Percentiles rank a stretch among this genome's conserved stretches.
phyloP scores from a whole-genome alignment of 2,888 invertebrate species.

The Coecobrya sp. region DNA sequence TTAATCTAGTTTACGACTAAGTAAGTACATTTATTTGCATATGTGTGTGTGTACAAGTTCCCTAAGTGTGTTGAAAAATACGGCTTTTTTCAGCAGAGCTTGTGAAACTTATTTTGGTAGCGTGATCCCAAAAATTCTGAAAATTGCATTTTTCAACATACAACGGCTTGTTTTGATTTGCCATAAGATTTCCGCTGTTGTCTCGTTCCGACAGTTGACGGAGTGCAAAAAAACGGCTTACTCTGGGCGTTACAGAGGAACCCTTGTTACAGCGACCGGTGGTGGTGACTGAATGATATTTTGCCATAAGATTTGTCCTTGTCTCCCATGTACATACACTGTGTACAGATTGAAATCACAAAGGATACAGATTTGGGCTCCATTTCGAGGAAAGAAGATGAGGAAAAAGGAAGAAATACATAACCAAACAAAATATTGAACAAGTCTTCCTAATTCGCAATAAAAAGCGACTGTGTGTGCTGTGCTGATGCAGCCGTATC shows the following conservation, averaged over 20 bases:
- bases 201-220: not conserved
- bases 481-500: not conserved
- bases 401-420: not conserved
- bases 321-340: not conserved
- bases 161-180: too few species aligned
- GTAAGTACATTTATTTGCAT: not conserved
- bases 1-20: not conserved
- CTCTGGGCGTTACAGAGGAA: not conserved
- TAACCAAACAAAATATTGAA: not conserved
- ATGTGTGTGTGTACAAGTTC: not conserved
- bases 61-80: not conserved
- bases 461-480: not conserved
- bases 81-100: too few species aligned
- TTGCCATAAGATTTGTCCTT: slow-evolving; percentile 31
- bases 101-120: too few species aligned
- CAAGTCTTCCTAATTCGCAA: not conserved
- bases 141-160: too few species aligned
- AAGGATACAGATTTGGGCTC: not conserved
- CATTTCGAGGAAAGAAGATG: not conserved
- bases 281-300: not conserved
- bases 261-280: not conserved
- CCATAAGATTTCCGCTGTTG: not conserved
- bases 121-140: too few species aligned
- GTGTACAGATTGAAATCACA: not conserved
- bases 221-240: not conserved